Conservation (phyloP, 92 coral and sea anemone species). For the Palythoa caribaeorum region DNA sequence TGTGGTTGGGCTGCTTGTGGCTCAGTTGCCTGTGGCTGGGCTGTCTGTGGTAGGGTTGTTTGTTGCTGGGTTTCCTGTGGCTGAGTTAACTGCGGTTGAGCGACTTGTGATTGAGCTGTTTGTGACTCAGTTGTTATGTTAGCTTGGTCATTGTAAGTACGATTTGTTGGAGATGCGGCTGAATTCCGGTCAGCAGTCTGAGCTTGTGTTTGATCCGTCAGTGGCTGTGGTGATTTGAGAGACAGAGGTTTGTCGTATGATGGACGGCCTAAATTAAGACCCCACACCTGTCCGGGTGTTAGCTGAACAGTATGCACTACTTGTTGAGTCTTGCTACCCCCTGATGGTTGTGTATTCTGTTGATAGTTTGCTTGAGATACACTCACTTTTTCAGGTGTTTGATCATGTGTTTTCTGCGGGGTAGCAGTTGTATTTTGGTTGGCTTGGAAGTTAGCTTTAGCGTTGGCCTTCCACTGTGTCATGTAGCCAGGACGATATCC, state of each 20-base stretch:
- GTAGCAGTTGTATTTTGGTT: slow-evolving; percentile 27
- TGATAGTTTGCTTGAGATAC: slow-evolving; percentile 42
- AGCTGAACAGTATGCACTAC: not conserved
- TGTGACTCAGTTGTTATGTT: slow-evolving; percentile 28
- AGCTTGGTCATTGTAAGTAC: not conserved
- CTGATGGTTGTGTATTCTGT: not conserved
- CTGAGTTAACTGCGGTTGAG: not conserved
- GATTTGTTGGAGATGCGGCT: not conserved
- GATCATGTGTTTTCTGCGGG: not conserved
- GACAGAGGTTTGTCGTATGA: slow-evolving; percentile 1
- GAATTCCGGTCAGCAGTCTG: slow-evolving; percentile 11
- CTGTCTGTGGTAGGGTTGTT: not conserved
- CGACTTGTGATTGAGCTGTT: not conserved
- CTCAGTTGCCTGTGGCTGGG: not conserved
- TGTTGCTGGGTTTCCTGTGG: not conserved
- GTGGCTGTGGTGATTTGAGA: not conserved
- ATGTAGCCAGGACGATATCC: slow-evolving; percentile 28
- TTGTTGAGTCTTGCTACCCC: not conserved
- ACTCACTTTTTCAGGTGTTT: not conserved
- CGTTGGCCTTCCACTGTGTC: slow-evolving; percentile 11
- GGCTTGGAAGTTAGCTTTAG: slow-evolving; percentile 11
- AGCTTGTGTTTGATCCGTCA: not conserved
- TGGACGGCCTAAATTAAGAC: not conserved
- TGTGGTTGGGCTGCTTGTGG: slow-evolving; percentile 38
- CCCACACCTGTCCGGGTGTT: not conserved